Percentiles rank a stretch among this genome's conserved stretches.
phyloP scores from a whole-genome alignment of 1,140 invertebrate species.

The Megalonaias nervosa region DNA sequence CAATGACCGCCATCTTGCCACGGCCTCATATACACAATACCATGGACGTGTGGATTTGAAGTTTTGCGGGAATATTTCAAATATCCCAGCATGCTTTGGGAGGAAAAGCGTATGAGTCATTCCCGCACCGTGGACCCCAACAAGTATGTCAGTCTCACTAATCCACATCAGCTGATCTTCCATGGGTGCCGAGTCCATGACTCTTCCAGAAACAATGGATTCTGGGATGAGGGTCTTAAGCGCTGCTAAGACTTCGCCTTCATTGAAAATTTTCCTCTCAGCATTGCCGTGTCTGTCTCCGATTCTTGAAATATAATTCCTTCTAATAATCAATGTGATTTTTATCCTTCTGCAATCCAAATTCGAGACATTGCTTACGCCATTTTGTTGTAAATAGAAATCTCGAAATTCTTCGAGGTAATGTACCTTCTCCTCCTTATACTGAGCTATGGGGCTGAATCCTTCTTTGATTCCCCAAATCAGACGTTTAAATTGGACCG shows the following conservation, averaged over 20 bases:
- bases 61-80: conserved; percentile 84
- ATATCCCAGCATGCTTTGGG: conserved; percentile 93
- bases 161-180: conserved; percentile 51
- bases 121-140: conserved; percentile 97
- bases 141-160: conserved; percentile 88
- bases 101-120: conserved; percentile 95
- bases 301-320: conserved; percentile 54
- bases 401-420: conserved; percentile 56
- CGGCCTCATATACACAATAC: conserved; percentile 6
- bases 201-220: conserved; percentile 37
- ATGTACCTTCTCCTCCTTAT: conserved; percentile 24
- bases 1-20: conserved; percentile 55
- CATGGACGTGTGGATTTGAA: conserved; percentile 25
- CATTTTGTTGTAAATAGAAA: conserved; percentile 52
- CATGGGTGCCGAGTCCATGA: conserved; percentile 53
- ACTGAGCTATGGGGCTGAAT: conserved; percentile 51
- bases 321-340: conserved; percentile 52
- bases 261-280: conserved; percentile 46
- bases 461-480: conserved; percentile 58
- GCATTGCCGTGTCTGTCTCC: conserved; percentile 44
- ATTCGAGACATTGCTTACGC: not conserved
- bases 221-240: conserved; percentile 3
- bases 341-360: conserved; percentile 39
- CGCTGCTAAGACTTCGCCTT: conserved; percentile 37
- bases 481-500: conserved; percentile 19